A percentile compares a stretch with the other conserved stretches of the same genome.
Conservation (phyloP, 2,888 invertebrate species). For the Eristalis arbustorum region DNA sequence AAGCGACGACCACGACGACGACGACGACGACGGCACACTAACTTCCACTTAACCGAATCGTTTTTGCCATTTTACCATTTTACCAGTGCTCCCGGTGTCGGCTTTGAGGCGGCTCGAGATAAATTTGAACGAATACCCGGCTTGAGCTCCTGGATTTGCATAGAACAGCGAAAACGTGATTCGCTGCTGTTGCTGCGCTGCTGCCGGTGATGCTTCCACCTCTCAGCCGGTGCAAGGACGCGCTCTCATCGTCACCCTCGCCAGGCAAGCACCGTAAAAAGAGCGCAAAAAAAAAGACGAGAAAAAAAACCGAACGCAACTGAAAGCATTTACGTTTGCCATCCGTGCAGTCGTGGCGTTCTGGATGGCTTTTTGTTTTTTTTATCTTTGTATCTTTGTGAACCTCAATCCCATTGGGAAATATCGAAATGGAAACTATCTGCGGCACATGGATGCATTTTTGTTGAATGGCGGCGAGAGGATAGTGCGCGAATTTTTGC, state of each 20-base stretch:
- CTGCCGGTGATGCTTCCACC: not conserved
- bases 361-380: slow-evolving; percentile 8
- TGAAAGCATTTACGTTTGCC: slow-evolving; percentile 18
- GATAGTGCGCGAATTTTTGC: slow-evolving; percentile 67
- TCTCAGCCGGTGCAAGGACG: slow-evolving; percentile 49
- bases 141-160: slow-evolving; percentile 65
- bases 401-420: slow-evolving; percentile 62
- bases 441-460: slow-evolving; percentile 63
- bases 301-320: not conserved
- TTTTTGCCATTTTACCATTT: slow-evolving; percentile 21
- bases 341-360: not conserved
- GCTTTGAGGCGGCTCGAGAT: slow-evolving; percentile 36
- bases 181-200: slow-evolving; percentile 9
- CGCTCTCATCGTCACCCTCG: slow-evolving; percentile 64
- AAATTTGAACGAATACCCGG: slow-evolving; percentile 54
- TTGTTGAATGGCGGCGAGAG: slow-evolving; percentile 56
- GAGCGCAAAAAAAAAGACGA: not conserved
- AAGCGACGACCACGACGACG: slow-evolving; percentile 19
- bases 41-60: slow-evolving; percentile 22
- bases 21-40: slow-evolving; percentile 12
- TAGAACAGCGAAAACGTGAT: slow-evolving; percentile 69
- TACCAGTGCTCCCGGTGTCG: not conserved
- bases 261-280: slow-evolving; percentile 14
- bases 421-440: slow-evolving; percentile 70
- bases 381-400: slow-evolving; percentile 14